phyloP scores from a whole-genome alignment of 1,140 invertebrate species.

The Heliconius congener region DNA sequence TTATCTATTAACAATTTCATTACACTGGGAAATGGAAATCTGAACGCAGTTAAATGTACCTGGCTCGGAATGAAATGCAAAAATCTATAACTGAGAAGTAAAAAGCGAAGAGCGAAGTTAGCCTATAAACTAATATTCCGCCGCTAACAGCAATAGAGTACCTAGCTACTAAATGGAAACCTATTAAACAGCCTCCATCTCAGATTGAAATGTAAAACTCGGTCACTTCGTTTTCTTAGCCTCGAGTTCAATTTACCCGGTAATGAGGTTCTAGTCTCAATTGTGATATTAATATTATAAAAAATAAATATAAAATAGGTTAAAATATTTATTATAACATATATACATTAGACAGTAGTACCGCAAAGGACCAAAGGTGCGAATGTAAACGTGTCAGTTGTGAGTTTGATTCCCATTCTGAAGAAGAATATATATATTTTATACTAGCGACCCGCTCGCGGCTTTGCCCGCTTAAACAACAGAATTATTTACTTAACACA shows the following conservation, averaged over 20 bases:
- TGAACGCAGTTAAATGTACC: slow-evolving; percentile 63
- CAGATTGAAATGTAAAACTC: slow-evolving; percentile 42
- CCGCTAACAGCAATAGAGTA: slow-evolving; percentile 46
- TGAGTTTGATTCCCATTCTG: too few species aligned
- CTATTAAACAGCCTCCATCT: slow-evolving; percentile 41
- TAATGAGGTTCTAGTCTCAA: neutral
- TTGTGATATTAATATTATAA: neutral
- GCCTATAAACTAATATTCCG: slow-evolving; percentile 67
- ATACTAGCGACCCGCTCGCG: too few species aligned
- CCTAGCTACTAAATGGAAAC: slow-evolving; percentile 50
- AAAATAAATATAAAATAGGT: neutral
- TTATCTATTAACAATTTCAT: slow-evolving; percentile 66
- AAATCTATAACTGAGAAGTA: slow-evolving; percentile 51
- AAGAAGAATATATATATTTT: too few species aligned
- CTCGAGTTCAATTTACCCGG: slow-evolving; percentile 12
- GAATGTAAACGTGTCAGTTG: too few species aligned
- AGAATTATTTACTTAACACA: too few species aligned
- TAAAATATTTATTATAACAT: too few species aligned
- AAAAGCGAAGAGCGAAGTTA: slow-evolving; percentile 54
- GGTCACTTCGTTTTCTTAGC: slow-evolving; percentile 34
- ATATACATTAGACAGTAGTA: too few species aligned
- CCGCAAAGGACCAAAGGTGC: too few species aligned
- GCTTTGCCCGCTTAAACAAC: too few species aligned
- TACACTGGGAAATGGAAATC: slow-evolving; percentile 67
- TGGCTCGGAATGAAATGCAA: slow-evolving; percentile 51